A percentile compares a stretch with the other conserved stretches of the same genome.
Evolutionary conservation across 2,888 invertebrate genomes (phyloP).

Genomic region (Leptinotarsa rubiginosa): DNA sequence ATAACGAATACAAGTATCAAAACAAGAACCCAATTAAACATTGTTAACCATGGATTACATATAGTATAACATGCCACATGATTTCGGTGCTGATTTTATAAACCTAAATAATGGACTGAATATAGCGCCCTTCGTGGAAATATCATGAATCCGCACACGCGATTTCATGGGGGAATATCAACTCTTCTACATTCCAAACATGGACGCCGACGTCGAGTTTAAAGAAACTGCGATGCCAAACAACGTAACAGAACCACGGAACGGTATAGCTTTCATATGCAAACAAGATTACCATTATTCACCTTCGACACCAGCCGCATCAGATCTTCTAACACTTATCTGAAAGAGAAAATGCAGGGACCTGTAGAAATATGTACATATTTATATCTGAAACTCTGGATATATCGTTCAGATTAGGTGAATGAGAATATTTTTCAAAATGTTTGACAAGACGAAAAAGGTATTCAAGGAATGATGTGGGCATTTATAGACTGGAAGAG

Average conservation of each 20-base stretch:
- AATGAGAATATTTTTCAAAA: conserved; percentile 20
- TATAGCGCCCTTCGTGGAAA: too few species aligned
- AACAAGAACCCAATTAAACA: too few species aligned
- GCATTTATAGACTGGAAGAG: conserved; percentile 4
- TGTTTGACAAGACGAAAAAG: conserved; percentile 11
- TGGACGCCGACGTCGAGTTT: conserved; percentile 10
- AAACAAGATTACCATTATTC: conserved; percentile 65
- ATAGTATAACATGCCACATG: too few species aligned
- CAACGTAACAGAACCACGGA: conserved; percentile 18
- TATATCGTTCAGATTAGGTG: conserved; percentile 21
- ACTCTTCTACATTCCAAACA: neutral
- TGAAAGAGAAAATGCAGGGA: conserved; percentile 21
- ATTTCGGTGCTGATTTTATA: too few species aligned
- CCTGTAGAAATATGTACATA: conserved; percentile 22
- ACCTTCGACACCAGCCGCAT: conserved; percentile 59
- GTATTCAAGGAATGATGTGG: conserved; percentile 9
- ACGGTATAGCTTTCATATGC: conserved; percentile 59
- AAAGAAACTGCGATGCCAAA: conserved; percentile 8
- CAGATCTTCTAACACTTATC: conserved; percentile 49
- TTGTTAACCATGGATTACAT: too few species aligned
- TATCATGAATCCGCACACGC: neutral
- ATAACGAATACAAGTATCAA: too few species aligned
- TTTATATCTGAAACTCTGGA: conserved; percentile 16
- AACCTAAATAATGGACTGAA: too few species aligned
- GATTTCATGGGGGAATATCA: neutral